Base-by-base conservation (phyloP, 2,113 vertebrate genomes). In the Malurus alboscapulatus region DNA sequence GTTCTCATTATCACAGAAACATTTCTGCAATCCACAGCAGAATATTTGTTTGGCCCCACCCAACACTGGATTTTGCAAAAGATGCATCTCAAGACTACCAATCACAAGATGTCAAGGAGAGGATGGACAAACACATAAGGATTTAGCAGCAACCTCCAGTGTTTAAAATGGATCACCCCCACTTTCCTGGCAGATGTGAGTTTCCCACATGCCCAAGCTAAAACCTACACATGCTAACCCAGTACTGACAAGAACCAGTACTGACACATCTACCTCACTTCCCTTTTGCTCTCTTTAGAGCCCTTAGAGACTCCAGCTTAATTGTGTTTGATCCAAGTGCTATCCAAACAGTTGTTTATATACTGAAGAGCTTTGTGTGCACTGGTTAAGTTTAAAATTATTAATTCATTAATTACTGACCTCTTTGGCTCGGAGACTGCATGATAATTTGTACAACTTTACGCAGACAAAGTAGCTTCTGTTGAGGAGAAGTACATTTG, bases 401-500 rank as follows among this genome's bases (percentile, higher is more conserved):
- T 20, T 48, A 50, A 27, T 21, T 67, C 13, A 42, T 22, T 74
- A 29, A 20, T 81, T 90, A 98, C 98, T 62, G 47, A 99, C 99
- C 98, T 97, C 98, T 98, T 95, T 97, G 98, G 95, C 97, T 97
- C 18, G 98, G 98, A 21, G 98, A 98, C 77, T 99, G 99, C 58
- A 98, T 99, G 61, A 99, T 98, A 7, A 98, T 98, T 95, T 98
- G 98, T 7, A 98, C 97, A 76, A 99, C 99, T 95, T 98, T 98
- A 30, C 98, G 95, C 57, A 99, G 97, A 87, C 99, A 99, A 18
- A 99, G 97, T 74, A 99, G 96, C 92, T 99, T 99, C 97, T 99
- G 99, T 84, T 99, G 98, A 2, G 99, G 99, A 18, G 99, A 99
- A 6, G 98, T 99, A 77, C 98, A 99, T 82, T 95, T 98, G 97